Base-by-base conservation (phyloP, 2,113 vertebrate genomes). In the Rhinoptilus africanus region DNA sequence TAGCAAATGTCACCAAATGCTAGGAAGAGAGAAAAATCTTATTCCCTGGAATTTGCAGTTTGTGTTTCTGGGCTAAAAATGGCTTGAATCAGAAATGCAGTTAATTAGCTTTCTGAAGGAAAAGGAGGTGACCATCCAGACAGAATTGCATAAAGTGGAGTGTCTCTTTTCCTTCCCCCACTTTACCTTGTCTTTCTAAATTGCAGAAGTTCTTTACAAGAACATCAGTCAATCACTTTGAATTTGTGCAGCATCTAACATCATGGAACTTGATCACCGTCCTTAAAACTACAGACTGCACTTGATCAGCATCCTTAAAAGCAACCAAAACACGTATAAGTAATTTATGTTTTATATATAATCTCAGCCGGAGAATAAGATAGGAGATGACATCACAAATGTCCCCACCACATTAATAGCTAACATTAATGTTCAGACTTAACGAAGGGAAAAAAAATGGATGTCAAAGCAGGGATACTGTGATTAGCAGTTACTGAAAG, bases 21-120 rank as follows among this genome's bases (percentile, higher is more conserved):
- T 78, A 37, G 43, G 41, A 71, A 93, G 63, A 81, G 50, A 94
- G 32, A 66, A 78, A 62, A 93, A 50, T 35, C n/a, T 83, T 21
- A 35, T 82, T 91, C 81, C 50, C 67, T 85, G 67, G 77, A 93
- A 87, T 73, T 69, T 47, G 68, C 34, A 62, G 50, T 82, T 72
- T 35, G 28, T 68, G 24, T 94, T 95, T 86, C 86, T 77, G 45
- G 85, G 67, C 74, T 96, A 83, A 92, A 94, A 92, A 28, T 54
- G 34, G 19, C 57, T 64, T 76, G 50, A 93, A 76, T 75, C 45
- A 4, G 3, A 82, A 92, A 51, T 30, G 30, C 41, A 37, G 30
- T 56, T 69, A 67, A 66, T 47, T 62, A 77, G 26, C n/a, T 60
- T 85, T 75, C 60, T 62, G 57, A 47, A 85, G 73, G 62, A 77